A percentile compares a stretch with the other conserved stretches of the same genome.
Conservation (phyloP, 2,113 vertebrate species). For the Nothobranchius kuhntae region DNA sequence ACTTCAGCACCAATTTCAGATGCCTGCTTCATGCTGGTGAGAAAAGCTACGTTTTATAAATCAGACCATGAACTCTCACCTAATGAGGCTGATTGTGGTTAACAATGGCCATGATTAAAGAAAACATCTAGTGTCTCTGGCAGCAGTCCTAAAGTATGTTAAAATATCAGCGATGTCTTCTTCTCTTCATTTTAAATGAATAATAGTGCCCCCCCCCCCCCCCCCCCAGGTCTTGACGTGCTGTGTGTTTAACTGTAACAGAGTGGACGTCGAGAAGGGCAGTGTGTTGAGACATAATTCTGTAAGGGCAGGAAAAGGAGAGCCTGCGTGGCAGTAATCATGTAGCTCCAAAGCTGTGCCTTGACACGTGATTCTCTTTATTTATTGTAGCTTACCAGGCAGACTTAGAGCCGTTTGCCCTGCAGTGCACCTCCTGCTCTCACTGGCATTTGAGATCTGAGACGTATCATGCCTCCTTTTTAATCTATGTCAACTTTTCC, state of each 20-base stretch:
- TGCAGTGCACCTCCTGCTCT: constrained; percentile 3
- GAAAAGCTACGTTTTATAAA: background rate
- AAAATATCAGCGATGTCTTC: background rate
- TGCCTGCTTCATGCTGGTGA: background rate
- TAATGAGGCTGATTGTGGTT: background rate
- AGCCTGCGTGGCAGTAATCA: constrained; percentile 49
- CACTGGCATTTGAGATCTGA: constrained; percentile 2
- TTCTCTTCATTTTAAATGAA: too few relatives aligned
- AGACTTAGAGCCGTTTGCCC: background rate
- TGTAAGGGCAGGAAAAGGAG: constrained; percentile 7
- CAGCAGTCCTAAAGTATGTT: background rate
- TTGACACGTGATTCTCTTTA: constrained; percentile 40
- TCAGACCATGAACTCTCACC: background rate
- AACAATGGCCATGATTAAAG: background rate
- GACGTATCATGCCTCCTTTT: background rate
- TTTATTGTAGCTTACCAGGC: constrained; percentile 40
- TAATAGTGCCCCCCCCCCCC: too few relatives aligned
- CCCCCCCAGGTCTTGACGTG: background rate
- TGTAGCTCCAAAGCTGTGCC: constrained; percentile 49
- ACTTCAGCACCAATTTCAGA: background rate
- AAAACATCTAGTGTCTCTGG: background rate
- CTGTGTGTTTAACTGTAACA: background rate
- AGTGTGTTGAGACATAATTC: background rate
- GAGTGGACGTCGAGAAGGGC: background rate
- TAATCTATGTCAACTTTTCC: background rate